Evolutionary conservation across 2,888 invertebrate species (phyloP), one percentile per base, ranked within the genome.

Genomic region (Coelopa pilipes): DNA sequence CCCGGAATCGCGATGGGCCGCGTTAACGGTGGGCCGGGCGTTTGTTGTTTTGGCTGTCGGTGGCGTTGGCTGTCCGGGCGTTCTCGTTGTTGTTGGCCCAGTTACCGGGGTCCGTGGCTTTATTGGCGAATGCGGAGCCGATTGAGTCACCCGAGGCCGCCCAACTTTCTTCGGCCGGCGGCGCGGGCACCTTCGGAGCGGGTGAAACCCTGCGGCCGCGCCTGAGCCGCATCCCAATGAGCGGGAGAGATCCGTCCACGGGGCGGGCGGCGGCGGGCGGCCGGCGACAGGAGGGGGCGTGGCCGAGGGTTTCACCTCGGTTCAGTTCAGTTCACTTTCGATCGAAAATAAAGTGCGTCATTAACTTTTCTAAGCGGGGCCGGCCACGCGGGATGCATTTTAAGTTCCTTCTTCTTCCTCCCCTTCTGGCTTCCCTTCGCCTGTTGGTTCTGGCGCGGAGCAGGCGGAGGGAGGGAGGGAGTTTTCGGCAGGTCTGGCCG

Each of bases 161-260:
- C 60, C 24, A 70, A 70, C 70, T 70, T 70, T 70, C 70, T 68
- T 53, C 34, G 10, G 45, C 13, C 55, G 17, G 24, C 34, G 21
- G 10, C 50, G 5, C 2, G 69, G 46, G 19, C 47, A 47, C 21
- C 47, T 60, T 49, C 7, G 17, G 60, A 60, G 47, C 49, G 19
- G 59, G 70, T 70, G 70, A 70, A 70, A 70, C 60, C n/a, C 49
- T 49, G 24, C 34, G 12, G 10, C n/a, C 34, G 53, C 53, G 9
- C 15, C 70, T 70, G 70, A 59, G 47, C 49, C 60, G 70, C 46
- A 70, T 70, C 21, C 49, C 24, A 70, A 60, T 70, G n/a, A 60
- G 55, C n/a, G 15, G 10, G 46, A 69, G 50, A 47, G 21, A 11
- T 59, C 46, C 46, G 46, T 34, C 45, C 45, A n/a, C 2, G 46